Conservation (phyloP, 2,797 vertebrate species). For the Cynopterus sphinx region DNA sequence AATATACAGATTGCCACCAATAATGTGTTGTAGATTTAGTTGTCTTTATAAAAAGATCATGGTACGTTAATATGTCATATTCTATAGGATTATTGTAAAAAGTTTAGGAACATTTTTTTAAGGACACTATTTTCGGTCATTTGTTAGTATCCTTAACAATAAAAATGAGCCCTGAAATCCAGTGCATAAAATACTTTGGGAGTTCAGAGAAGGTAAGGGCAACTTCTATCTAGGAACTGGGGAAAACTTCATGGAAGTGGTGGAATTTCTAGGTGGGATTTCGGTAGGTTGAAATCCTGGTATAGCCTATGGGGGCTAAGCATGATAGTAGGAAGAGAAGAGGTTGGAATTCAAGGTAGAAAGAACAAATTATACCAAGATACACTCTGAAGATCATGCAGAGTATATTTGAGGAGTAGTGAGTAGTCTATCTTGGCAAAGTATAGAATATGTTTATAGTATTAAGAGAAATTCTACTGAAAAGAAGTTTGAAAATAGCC, state of each 20-base stretch:
- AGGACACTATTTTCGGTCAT: neutral
- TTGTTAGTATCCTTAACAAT: neutral
- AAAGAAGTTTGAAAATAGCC: neutral
- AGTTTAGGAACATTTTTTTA: neutral
- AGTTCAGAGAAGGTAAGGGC: neutral
- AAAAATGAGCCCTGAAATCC: neutral
- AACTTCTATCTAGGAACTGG: neutral
- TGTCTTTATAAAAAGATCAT: neutral
- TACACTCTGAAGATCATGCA: neutral
- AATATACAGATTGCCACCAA: neutral
- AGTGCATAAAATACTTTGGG: neutral
- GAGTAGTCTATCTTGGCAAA: neutral
- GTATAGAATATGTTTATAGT: neutral
- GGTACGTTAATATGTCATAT: neutral
- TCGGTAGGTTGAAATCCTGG: neutral
- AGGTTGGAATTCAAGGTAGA: neutral
- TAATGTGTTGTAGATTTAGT: neutral
- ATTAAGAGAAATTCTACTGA: neutral
- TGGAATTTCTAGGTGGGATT: neutral
- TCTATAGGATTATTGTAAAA: neutral
- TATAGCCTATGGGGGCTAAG: neutral
- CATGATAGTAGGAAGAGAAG: neutral
- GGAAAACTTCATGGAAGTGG: neutral
- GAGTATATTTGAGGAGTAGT: neutral
- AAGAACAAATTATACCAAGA: neutral